Percentiles rank a stretch among this genome's conserved stretches.
phyloP scores from a whole-genome alignment of 1,140 invertebrate genomes.

The Yoshiicerus persimilis region DNA sequence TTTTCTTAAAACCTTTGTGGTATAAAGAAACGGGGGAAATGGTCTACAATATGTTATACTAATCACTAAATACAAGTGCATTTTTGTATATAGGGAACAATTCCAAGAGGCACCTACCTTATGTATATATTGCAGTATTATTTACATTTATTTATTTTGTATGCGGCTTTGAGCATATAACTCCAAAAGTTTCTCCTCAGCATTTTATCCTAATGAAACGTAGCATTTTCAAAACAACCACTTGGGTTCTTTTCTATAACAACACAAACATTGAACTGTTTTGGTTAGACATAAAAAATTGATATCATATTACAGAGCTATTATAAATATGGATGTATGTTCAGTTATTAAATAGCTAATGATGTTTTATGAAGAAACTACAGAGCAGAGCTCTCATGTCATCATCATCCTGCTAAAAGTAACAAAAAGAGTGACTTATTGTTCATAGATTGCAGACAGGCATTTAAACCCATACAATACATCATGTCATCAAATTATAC shows the following conservation, averaged over 20 bases:
- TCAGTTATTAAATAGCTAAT: not conserved
- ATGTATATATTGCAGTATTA: not conserved
- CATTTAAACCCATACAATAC: too few relatives aligned
- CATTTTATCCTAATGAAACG: not conserved
- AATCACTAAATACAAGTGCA: not conserved
- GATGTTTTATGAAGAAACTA: not conserved
- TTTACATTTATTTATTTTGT: not conserved
- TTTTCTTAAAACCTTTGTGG: not conserved
- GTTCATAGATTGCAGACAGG: too few relatives aligned
- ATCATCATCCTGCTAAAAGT: too few relatives aligned
- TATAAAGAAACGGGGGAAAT: not conserved
- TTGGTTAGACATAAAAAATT: not conserved
- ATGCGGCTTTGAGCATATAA: not conserved
- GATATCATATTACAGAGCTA: not conserved
- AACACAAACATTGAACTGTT: not conserved
- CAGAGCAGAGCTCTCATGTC: too few relatives aligned
- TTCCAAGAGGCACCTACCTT: not conserved
- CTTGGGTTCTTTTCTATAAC: not conserved
- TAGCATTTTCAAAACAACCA: not conserved
- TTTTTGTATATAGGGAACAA: not conserved
- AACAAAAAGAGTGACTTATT: too few relatives aligned
- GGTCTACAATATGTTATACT: not conserved
- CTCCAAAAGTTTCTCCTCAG: not conserved
- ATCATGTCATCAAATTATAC: too few relatives aligned
- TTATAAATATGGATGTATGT: not conserved